Evolutionary conservation across 2,888 invertebrate genomes (phyloP).

Genomic region (Eupithecia vulgata): DNA sequence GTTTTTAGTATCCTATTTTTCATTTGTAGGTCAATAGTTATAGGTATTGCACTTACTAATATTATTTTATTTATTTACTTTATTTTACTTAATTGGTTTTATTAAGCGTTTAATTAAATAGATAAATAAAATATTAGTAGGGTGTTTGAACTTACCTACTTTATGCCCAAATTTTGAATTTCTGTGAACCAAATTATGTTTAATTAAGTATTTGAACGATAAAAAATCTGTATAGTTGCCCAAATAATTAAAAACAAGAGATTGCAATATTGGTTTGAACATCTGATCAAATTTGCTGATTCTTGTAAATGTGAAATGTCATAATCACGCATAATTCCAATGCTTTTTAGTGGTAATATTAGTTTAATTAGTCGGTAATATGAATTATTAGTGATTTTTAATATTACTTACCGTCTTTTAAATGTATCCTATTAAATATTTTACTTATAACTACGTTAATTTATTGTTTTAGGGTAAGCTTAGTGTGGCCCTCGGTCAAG

Average conservation of each 20-base stretch:
- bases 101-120: too few species aligned
- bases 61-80: background rate
- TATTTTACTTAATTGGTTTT: too few species aligned
- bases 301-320: conserved; percentile 42
- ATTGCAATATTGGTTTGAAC: background rate
- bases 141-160: background rate
- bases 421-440: conserved; percentile 40
- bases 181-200: background rate
- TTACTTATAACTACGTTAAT: conserved; percentile 24
- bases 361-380: conserved; percentile 34
- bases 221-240: conserved; percentile 2
- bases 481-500: background rate
- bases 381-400: conserved; percentile 42
- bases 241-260: background rate
- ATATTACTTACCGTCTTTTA: conserved; percentile 31
- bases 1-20: background rate
- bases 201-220: background rate
- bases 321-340: conserved; percentile 67
- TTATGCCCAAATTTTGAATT: background rate
- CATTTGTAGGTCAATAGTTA: background rate
- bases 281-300: background rate
- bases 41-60: background rate
- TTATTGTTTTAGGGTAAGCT: conserved; percentile 27
- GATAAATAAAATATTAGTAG: too few species aligned
- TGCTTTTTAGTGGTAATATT: conserved; percentile 69